Conservation (phyloP, 2,113 vertebrate genomes). For the Caranx melampygus region DNA sequence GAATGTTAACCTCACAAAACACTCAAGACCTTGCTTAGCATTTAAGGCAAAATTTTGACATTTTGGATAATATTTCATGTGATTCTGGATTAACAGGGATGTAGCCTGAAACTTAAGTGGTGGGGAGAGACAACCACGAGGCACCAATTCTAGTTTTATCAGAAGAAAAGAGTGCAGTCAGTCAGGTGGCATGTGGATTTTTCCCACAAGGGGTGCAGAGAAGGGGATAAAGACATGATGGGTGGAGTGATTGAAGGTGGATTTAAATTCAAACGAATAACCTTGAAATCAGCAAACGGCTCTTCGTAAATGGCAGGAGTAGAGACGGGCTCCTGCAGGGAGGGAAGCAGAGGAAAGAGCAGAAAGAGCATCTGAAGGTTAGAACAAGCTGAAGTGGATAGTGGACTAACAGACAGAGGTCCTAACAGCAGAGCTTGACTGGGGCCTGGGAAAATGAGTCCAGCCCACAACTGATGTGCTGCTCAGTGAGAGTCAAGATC, state of each 20-base stretch:
- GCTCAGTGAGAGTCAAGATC: slow-evolving; percentile 12
- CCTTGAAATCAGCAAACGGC: slow-evolving; percentile 83
- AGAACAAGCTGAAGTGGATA: slow-evolving; percentile 47
- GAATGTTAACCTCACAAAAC: no score
- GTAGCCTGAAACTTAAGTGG: no score
- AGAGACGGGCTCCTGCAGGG: slow-evolving; percentile 83
- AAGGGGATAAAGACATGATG: slow-evolving; percentile 18
- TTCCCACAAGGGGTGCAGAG: neutral
- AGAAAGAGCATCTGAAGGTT: slow-evolving; percentile 69
- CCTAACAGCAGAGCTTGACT: slow-evolving; percentile 37
- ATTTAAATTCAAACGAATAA: slow-evolving; percentile 69
- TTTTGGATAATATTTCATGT: no score
- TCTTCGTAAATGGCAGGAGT: slow-evolving; percentile 84
- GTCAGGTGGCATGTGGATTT: slow-evolving; percentile 28
- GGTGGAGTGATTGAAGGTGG: slow-evolving; percentile 4
- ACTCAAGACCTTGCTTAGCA: no score
- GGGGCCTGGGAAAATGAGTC: slow-evolving; percentile 16
- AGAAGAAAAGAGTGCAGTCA: slow-evolving; percentile 9
- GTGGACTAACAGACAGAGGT: slow-evolving; percentile 25
- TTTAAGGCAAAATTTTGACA: no score
- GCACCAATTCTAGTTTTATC: neutral
- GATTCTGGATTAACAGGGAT: no score
- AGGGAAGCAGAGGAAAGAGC: slow-evolving; percentile 72
- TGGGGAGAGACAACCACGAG: no score
- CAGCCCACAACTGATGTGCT: slow-evolving; percentile 43